Conservation (phyloP, 2,797 vertebrate genomes). For the Denticeps clupeoides region DNA sequence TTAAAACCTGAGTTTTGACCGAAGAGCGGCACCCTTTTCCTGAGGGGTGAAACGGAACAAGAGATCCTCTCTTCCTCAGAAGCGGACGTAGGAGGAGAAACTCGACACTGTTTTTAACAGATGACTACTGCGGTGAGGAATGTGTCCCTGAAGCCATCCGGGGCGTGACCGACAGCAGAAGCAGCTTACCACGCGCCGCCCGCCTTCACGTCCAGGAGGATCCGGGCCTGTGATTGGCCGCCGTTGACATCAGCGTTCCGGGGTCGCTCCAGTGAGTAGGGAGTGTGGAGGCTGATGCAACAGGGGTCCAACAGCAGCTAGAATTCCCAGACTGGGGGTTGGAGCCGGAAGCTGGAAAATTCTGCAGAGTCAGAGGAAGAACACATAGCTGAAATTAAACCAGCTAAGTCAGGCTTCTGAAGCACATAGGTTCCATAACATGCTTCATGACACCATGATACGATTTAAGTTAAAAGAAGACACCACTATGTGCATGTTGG, state of each 20-base stretch:
- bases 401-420: too few species aligned
- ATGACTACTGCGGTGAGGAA: conserved; percentile 1
- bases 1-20: too few species aligned
- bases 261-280: not conserved
- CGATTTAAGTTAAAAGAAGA: too few species aligned
- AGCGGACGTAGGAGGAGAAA: not conserved
- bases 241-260: not conserved
- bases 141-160: not conserved
- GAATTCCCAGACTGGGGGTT: too few species aligned
- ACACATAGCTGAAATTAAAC: too few species aligned
- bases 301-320: not conserved
- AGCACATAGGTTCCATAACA: too few species aligned
- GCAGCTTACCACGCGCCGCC: not conserved
- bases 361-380: too few species aligned
- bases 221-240: not conserved
- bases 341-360: too few species aligned
- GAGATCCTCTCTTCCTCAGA: not conserved
- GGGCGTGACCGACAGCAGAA: not conserved
- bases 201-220: not conserved
- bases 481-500: too few species aligned
- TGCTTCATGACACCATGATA: too few species aligned
- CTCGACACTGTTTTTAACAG: not conserved
- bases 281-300: conserved; percentile 3
- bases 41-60: not conserved
- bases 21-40: not conserved